Conservation (phyloP, 2,797 vertebrate species). For the Urocyon cinereoargenteus region DNA sequence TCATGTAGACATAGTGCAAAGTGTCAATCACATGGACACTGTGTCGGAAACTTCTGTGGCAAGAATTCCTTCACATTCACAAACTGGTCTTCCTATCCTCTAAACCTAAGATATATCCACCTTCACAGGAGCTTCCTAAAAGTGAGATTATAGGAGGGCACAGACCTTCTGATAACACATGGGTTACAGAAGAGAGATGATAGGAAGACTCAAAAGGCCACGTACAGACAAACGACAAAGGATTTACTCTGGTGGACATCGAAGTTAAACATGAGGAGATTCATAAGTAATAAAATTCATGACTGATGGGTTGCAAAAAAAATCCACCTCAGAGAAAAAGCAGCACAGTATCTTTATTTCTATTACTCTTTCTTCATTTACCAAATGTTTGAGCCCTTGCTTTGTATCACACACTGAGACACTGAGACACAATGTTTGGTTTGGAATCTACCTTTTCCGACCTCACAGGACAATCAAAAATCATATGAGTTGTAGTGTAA, state of each 20-base stretch:
- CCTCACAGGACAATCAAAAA: background rate
- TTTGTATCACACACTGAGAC: background rate
- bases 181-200: slow-evolving; percentile 14
- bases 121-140: background rate
- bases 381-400: background rate
- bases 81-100: background rate
- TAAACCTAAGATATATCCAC: background rate
- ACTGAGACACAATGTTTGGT: background rate
- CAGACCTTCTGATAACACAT: background rate
- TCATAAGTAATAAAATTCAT: background rate
- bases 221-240: background rate
- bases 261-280: background rate
- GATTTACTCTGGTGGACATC: background rate
- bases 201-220: slow-evolving; percentile 4
- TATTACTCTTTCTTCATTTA: background rate
- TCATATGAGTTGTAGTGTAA: background rate
- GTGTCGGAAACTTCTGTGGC: background rate
- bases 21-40: background rate
- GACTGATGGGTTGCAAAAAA: background rate
- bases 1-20: background rate
- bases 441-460: background rate
- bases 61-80: background rate
- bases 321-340: background rate
- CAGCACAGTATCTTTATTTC: background rate
- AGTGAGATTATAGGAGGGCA: background rate